These are phyloP conservation scores for Buteo buteo DNA, from an alignment of 2,113 vertebrate genomes.

Conservation along the genomic window DNA sequence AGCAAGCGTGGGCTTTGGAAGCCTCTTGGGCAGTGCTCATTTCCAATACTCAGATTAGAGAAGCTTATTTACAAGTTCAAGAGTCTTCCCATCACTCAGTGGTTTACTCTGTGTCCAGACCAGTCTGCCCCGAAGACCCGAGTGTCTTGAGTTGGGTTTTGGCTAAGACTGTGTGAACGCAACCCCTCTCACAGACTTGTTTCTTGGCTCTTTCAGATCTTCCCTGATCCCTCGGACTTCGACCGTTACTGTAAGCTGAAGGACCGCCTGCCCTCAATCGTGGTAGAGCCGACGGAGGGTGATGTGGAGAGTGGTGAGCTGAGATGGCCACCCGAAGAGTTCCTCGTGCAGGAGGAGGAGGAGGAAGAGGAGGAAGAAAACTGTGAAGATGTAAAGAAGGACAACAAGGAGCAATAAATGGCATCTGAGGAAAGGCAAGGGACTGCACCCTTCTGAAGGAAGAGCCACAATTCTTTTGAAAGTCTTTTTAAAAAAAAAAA, in stretches of 20 bases:
- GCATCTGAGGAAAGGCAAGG: slow-evolving; percentile 39
- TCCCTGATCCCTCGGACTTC: slow-evolving; percentile 93
- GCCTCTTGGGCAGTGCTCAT: neutral
- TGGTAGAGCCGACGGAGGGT: slow-evolving; percentile 93
- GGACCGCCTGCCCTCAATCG: slow-evolving; percentile 94
- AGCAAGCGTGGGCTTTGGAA: neutral
- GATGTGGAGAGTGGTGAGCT: slow-evolving; percentile 97
- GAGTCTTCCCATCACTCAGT: neutral
- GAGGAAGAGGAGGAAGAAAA: slow-evolving; percentile 78
- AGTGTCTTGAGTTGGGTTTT: neutral
- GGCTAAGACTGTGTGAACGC: neutral
- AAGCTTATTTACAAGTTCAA: neutral
- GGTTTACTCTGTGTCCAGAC: neutral
- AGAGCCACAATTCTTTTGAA: slow-evolving; percentile 58
- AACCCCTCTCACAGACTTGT: neutral
- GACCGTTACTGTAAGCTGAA: slow-evolving; percentile 97
- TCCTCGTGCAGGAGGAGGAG: slow-evolving; percentile 85
- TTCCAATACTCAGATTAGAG: neutral
- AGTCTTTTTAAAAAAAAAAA: slow-evolving; percentile 58
- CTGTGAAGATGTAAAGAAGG: slow-evolving; percentile 71
- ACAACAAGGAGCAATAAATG: slow-evolving; percentile 80
- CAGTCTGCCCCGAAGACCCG: neutral
- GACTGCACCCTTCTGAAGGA: slow-evolving; percentile 62
- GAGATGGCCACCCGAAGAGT: slow-evolving; percentile 96
- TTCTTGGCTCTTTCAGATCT: slow-evolving; percentile 82